A percentile compares a stretch with the other conserved stretches of the same genome.
Evolutionary conservation across 2,113 vertebrate genomes (phyloP).

Genomic region (Gambusia holbrooki): DNA sequence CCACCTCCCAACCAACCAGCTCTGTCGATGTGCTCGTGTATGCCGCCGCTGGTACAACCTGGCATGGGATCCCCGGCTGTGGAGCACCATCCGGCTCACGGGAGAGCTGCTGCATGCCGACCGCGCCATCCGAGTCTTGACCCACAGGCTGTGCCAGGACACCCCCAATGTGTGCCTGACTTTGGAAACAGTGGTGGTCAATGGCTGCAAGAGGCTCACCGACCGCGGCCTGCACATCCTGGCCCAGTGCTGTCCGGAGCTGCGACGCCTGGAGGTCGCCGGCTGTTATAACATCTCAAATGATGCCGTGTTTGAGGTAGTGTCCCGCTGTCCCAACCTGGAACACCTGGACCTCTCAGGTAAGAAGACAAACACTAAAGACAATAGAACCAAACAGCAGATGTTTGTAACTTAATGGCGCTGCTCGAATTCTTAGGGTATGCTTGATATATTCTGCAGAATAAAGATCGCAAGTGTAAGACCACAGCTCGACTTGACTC

Average conservation of each 20-base stretch:
- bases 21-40: constrained; percentile 92
- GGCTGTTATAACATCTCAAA: constrained; percentile 97
- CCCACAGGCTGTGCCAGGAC: constrained; percentile 95
- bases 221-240: constrained; percentile 95
- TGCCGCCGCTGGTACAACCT: constrained; percentile 98
- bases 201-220: constrained; percentile 93
- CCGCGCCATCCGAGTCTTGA: constrained; percentile 93
- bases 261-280: constrained; percentile 89
- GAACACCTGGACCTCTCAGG: constrained; percentile 97
- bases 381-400: background rate
- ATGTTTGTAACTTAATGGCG: no score
- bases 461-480: no score
- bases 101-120: constrained; percentile 94
- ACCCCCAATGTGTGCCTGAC: constrained; percentile 98
- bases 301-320: constrained; percentile 93
- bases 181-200: constrained; percentile 91
- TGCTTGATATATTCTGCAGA: no score
- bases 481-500: no score
- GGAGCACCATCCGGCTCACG: constrained; percentile 88
- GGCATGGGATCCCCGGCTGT: constrained; percentile 95
- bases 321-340: constrained; percentile 94
- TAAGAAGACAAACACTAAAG: constrained; percentile 59
- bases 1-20: constrained; percentile 94
- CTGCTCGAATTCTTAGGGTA: no score
- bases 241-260: constrained; percentile 95